Evolutionary conservation across 2,797 vertebrate species (phyloP).

Genomic region (Melanotaenia parkinsoni): DNA sequence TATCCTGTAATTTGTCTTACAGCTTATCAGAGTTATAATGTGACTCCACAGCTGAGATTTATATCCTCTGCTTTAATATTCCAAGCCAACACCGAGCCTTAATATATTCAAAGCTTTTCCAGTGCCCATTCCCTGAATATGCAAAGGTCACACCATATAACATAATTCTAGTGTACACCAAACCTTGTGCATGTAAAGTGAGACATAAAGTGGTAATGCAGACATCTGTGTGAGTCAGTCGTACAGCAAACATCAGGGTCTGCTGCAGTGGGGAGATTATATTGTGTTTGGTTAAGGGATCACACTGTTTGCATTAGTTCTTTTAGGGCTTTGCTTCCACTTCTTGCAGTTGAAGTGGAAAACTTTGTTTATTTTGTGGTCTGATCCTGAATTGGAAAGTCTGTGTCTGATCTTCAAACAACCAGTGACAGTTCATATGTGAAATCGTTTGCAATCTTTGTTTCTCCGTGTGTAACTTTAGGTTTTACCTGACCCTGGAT

Average conservation of each 20-base stretch:
- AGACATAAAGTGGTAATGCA: constrained; percentile 36
- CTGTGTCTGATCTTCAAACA: not conserved
- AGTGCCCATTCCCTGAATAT: constrained; percentile 16
- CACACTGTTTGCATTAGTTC: not conserved
- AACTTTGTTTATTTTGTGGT: not conserved
- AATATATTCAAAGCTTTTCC: constrained; percentile 49
- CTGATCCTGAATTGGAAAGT: not conserved
- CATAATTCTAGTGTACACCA: constrained; percentile 30
- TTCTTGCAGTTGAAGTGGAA: not conserved
- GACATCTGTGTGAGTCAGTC: constrained; percentile 13
- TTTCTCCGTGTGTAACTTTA: not conserved
- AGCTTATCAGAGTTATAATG: not conserved
- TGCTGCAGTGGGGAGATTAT: constrained; percentile 22
- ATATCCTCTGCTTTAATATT: constrained; percentile 16
- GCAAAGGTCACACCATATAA: constrained; percentile 41
- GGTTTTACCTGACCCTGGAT: not conserved
- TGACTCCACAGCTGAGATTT: constrained; percentile 17
- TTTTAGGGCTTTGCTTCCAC: not conserved
- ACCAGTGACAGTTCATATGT: not conserved
- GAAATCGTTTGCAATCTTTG: not conserved
- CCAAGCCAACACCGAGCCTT: not conserved
- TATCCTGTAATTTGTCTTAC: constrained; percentile 10
- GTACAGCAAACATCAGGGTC: not conserved
- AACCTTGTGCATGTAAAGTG: constrained; percentile 35
- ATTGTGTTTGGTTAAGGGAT: constrained; percentile 12